A percentile compares a stretch with the other conserved stretches of the same genome.
Evolutionary conservation across 2,888 invertebrate genomes (phyloP).

Genomic region (Adelphocoris suturalis): DNA sequence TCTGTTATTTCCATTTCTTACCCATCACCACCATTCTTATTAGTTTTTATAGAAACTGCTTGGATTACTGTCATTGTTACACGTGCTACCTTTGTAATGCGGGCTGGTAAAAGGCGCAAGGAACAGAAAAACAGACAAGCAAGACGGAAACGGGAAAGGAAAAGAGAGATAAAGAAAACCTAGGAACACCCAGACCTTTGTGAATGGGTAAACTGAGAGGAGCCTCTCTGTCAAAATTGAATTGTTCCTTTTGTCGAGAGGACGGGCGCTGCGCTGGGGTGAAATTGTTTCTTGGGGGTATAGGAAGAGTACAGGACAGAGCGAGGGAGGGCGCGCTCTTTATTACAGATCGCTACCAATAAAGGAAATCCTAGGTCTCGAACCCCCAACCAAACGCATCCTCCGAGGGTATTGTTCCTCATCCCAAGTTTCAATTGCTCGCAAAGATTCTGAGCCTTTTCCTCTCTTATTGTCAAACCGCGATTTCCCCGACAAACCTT

Average conservation of each 20-base stretch:
- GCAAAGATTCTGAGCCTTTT: not conserved
- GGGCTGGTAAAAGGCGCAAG: no score
- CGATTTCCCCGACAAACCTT: no score
- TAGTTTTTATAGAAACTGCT: no score
- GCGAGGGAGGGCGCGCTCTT: not conserved
- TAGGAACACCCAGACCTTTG: constrained; percentile 48
- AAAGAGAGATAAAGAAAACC: not conserved
- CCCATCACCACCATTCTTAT: no score
- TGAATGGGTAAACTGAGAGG: constrained; percentile 60
- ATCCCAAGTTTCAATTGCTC: constrained; percentile 1
- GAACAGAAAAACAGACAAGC: no score
- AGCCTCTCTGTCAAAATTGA: constrained; percentile 60
- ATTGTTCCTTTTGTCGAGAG: constrained; percentile 59
- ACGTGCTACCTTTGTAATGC: no score
- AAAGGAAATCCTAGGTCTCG: not conserved
- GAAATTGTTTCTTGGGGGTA: constrained; percentile 50
- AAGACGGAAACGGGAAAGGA: no score
- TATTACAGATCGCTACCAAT: constrained; percentile 61
- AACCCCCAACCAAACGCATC: not conserved
- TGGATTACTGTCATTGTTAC: no score
- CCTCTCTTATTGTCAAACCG: no score
- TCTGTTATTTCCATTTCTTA: no score
- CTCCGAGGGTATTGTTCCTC: not conserved
- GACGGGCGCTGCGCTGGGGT: not conserved
- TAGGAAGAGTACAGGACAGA: not conserved